Evolutionary conservation across 2,888 invertebrate species (phyloP).

Genomic region (Lasius platythorax): DNA sequence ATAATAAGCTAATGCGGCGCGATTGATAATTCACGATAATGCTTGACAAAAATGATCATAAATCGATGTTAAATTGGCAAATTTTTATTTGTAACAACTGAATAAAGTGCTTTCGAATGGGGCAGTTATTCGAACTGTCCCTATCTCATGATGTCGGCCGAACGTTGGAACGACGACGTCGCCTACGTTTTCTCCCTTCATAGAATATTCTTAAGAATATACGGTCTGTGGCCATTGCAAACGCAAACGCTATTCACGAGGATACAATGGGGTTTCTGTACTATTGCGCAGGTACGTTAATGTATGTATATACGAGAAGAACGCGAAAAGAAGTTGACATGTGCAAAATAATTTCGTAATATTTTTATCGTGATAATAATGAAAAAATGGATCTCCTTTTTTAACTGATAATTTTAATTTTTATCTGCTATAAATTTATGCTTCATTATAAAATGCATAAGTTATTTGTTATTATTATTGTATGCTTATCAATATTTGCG

Average conservation of each 20-base stretch:
- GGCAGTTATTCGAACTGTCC: slow-evolving; percentile 1
- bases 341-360: background rate
- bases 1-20: background rate
- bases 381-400: no score
- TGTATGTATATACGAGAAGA: background rate
- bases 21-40: slow-evolving; percentile 19
- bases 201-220: slow-evolving; percentile 1
- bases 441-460: background rate
- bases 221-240: slow-evolving; percentile 50
- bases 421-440: background rate
- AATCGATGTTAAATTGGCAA: slow-evolving; percentile 38
- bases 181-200: slow-evolving; percentile 35
- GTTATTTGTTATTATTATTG: background rate
- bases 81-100: slow-evolving; percentile 17
- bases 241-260: slow-evolving; percentile 12
- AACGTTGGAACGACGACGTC: slow-evolving; percentile 40
- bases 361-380: background rate
- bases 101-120: slow-evolving; percentile 21
- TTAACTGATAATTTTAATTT: background rate
- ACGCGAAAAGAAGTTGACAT: background rate
- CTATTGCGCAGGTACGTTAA: slow-evolving; percentile 6
- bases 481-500: background rate
- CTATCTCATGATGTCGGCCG: slow-evolving; percentile 21
- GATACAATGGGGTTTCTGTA: background rate
- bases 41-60: background rate